A percentile compares a stretch with the other conserved stretches of the same genome.
Conservation (phyloP, 2,888 invertebrate species). For the Mantis religiosa region DNA sequence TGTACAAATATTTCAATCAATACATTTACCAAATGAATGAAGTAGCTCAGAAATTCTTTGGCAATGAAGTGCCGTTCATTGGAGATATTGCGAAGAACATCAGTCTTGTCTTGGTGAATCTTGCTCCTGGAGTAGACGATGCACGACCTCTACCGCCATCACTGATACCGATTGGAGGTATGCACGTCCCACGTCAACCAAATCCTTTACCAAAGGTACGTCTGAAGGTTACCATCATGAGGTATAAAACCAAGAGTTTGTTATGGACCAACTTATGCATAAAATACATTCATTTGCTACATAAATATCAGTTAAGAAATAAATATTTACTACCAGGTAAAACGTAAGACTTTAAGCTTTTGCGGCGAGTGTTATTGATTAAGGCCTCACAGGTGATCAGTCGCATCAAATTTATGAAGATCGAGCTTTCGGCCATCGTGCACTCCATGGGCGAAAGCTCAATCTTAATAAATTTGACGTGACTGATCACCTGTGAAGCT, state of each 20-base stretch:
- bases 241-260: conserved; percentile 23
- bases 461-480: too few species aligned
- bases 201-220: conserved; percentile 48
- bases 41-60: not conserved
- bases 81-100: not conserved
- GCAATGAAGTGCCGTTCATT: conserved; percentile 1
- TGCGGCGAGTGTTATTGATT: too few species aligned
- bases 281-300: not conserved
- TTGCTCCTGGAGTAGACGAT: conserved; percentile 54
- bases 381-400: too few species aligned
- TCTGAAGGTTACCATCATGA: conserved; percentile 45
- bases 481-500: too few species aligned
- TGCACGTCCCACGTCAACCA: conserved; percentile 47
- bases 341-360: too few species aligned
- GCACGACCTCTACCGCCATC: conserved; percentile 53
- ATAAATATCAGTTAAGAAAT: too few species aligned
- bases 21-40: not conserved
- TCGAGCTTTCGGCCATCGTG: too few species aligned
- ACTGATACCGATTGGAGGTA: conserved; percentile 54
- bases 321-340: too few species aligned
- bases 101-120: conserved; percentile 52
- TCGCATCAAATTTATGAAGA: too few species aligned
- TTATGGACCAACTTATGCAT: not conserved
- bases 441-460: too few species aligned
- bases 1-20: not conserved